A percentile compares a stretch with the other conserved stretches of the same genome.
Evolutionary conservation across 1,140 invertebrate species (phyloP).

Genomic region (Drosophila sucinea): DNA sequence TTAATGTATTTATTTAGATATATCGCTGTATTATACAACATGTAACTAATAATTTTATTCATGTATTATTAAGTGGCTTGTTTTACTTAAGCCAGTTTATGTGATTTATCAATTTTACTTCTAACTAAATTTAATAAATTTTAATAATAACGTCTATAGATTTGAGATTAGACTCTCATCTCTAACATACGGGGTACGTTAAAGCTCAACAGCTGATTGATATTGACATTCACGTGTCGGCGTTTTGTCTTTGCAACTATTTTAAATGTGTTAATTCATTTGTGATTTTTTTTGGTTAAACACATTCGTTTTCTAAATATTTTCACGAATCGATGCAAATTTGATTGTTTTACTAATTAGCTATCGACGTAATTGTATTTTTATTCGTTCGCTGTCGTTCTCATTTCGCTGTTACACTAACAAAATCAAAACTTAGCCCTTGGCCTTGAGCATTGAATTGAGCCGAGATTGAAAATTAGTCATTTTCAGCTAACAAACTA

Average conservation of each 20-base stretch:
- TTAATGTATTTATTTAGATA: not conserved
- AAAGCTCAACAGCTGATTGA: not conserved
- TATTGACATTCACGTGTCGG: not conserved
- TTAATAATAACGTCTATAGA: too few species aligned
- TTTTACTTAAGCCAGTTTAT: too few species aligned
- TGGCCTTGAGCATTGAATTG: conserved; percentile 1
- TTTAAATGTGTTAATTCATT: too few species aligned
- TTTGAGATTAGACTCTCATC: not conserved
- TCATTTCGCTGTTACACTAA: not conserved
- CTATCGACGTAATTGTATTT: not conserved
- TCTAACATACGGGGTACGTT: not conserved
- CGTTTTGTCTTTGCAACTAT: not conserved
- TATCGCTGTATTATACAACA: too few species aligned
- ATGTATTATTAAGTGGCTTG: too few species aligned
- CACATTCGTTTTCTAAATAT: not conserved
- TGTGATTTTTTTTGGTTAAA: not conserved
- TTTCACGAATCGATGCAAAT: conserved; percentile 5
- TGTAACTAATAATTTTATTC: not conserved
- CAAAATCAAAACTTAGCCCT: conserved; percentile 22
- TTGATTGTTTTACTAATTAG: conserved; percentile 2
- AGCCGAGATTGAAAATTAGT: conserved; percentile 24
- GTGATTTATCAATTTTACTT: too few species aligned
- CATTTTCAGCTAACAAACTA: conserved; percentile 27
- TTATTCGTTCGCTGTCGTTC: not conserved
- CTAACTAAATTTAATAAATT: too few species aligned